Evolutionary conservation across 2,888 invertebrate genomes (phyloP).

Genomic region (Eilema depressum): DNA sequence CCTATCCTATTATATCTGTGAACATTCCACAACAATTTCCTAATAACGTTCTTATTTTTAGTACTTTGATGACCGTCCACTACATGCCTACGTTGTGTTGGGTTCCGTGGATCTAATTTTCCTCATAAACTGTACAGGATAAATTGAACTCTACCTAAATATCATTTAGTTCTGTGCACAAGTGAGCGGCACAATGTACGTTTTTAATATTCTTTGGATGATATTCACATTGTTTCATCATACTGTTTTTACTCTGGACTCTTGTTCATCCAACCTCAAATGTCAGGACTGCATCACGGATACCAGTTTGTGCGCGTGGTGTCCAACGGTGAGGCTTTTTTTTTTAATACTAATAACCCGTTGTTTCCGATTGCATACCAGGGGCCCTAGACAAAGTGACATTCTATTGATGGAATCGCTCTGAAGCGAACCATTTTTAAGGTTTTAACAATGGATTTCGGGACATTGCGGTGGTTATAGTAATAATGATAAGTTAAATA

Average conservation of each 20-base stretch:
- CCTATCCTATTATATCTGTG: not conserved
- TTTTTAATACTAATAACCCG: not conserved
- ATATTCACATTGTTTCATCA: slow-evolving; percentile 23
- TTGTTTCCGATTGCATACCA: not conserved
- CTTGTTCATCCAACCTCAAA: slow-evolving; percentile 58
- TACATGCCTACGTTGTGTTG: not conserved
- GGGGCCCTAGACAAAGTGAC: too few relatives aligned
- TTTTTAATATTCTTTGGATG: slow-evolving; percentile 25
- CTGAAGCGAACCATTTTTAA: too few relatives aligned
- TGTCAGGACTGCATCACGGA: slow-evolving; percentile 72
- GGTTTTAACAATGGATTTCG: too few relatives aligned
- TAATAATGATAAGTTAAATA: too few relatives aligned
- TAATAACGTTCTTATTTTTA: not conserved
- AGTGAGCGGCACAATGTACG: slow-evolving; percentile 28
- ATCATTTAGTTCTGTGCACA: slow-evolving; percentile 12
- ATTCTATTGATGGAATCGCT: too few relatives aligned
- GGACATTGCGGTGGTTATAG: too few relatives aligned
- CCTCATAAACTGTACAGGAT: not conserved
- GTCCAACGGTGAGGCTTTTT: slow-evolving; percentile 60
- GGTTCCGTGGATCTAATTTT: not conserved
- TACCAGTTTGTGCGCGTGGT: slow-evolving; percentile 68
- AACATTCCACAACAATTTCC: not conserved
- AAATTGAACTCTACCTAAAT: slow-evolving; percentile 17
- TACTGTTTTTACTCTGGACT: slow-evolving; percentile 22
- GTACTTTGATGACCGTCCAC: not conserved